Evolutionary conservation across 2,888 invertebrate genomes (phyloP).

Genomic region (Neoitamus cyanurus): DNA sequence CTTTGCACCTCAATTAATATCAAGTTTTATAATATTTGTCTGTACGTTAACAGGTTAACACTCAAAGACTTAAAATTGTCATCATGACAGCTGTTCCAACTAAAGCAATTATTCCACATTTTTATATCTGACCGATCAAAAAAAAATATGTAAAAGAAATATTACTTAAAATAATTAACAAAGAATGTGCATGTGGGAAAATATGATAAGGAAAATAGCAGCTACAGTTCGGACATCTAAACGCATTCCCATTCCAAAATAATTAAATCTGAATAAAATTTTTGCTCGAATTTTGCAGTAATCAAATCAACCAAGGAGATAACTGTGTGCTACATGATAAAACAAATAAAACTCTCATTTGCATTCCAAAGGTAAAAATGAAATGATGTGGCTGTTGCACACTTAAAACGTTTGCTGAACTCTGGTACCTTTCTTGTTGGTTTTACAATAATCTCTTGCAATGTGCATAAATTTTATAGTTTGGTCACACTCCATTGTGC

Average conservation of each 20-base stretch:
- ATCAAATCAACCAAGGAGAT: not conserved
- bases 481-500: conserved; percentile 35
- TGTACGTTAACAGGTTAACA: not conserved
- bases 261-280: not conserved
- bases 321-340: not conserved
- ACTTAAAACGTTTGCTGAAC: not conserved
- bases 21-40: not conserved
- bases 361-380: conserved; percentile 15
- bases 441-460: not conserved
- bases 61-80: not conserved
- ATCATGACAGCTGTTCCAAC: not conserved
- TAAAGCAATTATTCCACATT: not conserved
- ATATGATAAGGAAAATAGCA: not conserved
- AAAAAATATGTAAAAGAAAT: not conserved
- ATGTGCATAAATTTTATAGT: conserved; percentile 43
- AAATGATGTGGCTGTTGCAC: not conserved
- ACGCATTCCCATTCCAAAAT: conserved; percentile 11
- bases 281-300: not conserved
- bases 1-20: no score
- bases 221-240: conserved; percentile 9
- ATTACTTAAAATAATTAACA: not conserved
- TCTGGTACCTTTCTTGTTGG: not conserved
- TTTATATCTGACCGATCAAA: conserved; percentile 3
- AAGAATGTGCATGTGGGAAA: conserved; percentile 18
- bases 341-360: not conserved